Percentiles rank a stretch among this genome's conserved stretches.
phyloP scores from a whole-genome alignment of 2,113 vertebrate genomes.

The Channa maculata region DNA sequence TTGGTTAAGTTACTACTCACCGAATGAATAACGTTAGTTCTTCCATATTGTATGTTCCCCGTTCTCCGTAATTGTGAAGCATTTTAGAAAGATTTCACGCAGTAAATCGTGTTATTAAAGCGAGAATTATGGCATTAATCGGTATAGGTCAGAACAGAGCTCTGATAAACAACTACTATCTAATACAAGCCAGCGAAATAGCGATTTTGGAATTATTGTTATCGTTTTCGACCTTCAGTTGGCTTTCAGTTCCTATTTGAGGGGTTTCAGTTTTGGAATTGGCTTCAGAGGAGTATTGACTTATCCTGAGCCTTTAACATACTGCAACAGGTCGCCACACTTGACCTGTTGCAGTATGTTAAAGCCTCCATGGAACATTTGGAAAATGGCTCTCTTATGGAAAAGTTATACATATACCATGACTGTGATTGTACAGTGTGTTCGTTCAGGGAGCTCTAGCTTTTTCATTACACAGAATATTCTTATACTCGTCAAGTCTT shows the following conservation, averaged over 20 bases:
- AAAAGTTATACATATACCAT: neutral
- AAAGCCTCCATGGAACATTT: neutral
- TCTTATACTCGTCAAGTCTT: too few relatives aligned
- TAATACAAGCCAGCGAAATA: too few relatives aligned
- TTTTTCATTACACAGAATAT: too few relatives aligned
- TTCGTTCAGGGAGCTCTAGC: too few relatives aligned
- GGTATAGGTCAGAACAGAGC: too few relatives aligned
- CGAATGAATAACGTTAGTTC: neutral
- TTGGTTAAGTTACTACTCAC: neutral
- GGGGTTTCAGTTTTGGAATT: neutral
- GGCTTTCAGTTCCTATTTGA: neutral
- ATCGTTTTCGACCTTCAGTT: neutral
- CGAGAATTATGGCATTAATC: neutral
- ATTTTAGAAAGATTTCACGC: neutral
- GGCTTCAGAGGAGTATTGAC: neutral
- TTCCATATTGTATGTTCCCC: conserved; percentile 53
- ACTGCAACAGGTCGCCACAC: too few relatives aligned
- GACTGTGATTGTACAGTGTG: neutral
- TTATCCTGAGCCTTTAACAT: too few relatives aligned
- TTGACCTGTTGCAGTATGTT: neutral
- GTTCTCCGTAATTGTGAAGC: conserved; percentile 11
- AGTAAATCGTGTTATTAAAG: neutral
- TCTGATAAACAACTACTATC: too few relatives aligned
- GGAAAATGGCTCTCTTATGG: neutral
- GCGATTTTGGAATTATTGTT: neutral